Evolutionary conservation across 2,797 vertebrate genomes (phyloP), one percentile per base, ranked within the genome.

Genomic region (Spondyliosoma cantharus): DNA sequence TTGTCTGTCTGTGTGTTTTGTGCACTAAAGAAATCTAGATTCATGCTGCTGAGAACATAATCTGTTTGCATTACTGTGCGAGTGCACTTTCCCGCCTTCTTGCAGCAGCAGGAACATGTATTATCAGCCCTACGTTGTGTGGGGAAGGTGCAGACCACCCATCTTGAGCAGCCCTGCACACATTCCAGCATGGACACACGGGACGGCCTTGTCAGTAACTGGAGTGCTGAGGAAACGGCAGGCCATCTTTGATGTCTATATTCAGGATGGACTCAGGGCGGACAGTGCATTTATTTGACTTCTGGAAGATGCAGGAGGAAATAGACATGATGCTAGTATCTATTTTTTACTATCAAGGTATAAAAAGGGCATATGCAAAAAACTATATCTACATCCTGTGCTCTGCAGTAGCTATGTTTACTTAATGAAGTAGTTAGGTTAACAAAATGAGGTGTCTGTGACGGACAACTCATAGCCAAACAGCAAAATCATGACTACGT

Each of bases 211-310:
- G 58, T 82, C 78, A 83, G 91, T 86, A 92, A 93, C 82, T 17
- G 46, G 90, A 92, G 86, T 91, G 66, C 65, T 24, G 19, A 80
- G 71, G 64, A 89, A 80, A 75, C 58, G 27, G 54, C 79, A 80
- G 82, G 78, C 43, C 84, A 61, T 58, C 86, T 85, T 86, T 93
- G 81, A 93, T 85, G 88, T 91, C 89, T 90, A 81, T 87, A 88
- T 91, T 81, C 84, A 90, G 85, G 77, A 67, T 74, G 50, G 22
- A 76, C 65, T 70, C 63, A 48, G 37, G 22, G 56, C 22, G 45
- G 60, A 69, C 8, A 56, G 46, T 29, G 14, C 22, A 19, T 71
- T 78, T 65, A 68, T 68, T 45, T 64, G 48, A 69, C 49, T 78
- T 74, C 57, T 57, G 56, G 56, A 17, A 61, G 43, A 50, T 66